Evolutionary conservation across 2,113 vertebrate genomes (phyloP), one percentile per base, ranked within the genome.

Genomic region (Bos indicus): DNA sequence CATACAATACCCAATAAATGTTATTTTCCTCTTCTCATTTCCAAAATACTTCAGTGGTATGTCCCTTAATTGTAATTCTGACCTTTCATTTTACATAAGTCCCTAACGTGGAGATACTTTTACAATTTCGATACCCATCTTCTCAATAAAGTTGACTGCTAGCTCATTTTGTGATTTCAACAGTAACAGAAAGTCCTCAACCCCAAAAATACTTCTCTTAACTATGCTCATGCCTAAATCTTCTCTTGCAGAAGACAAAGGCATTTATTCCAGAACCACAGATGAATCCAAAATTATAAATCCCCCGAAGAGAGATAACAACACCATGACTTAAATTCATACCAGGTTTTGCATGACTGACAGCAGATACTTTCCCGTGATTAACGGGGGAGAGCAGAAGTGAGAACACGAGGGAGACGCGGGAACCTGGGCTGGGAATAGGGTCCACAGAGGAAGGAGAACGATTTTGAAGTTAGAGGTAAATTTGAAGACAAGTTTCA

Each of bases 401-500:
- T 28, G 51, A 62, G 36, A 54, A 6, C n/a, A n/a, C 7, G 16
- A 23, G 25, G 33, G 43, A 94, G 92, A 52, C 16, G 0, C 1
- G 21, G 7, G n/a, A n/a, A 67, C 21, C 81, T 56, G 40, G 48
- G 10, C 23, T 52, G 28, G 40, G 46, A 90, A 88, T 5, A 94
- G 25, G 9, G 6, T 46, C 21, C 4, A 3, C 30, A 1, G 14
- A 91, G 46, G 36, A 74, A 81, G 40, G 52, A 59, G 93, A 77
- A 26, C 21, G 10, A 93, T 74, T 86, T 43, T 9, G 11, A 86
- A 92, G 57, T 71, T 54, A 95, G 54, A 85, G 62, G 86, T 56
- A 94, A 96, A 96, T 56, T 62, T 80, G 82, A 92, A 96, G 84
- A 95, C 57, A 90, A 96, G 84, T 87, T 81, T 94, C 78, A 46